phyloP scores from a whole-genome alignment of 2,888 invertebrate species.

The Cheilosia urbana region DNA sequence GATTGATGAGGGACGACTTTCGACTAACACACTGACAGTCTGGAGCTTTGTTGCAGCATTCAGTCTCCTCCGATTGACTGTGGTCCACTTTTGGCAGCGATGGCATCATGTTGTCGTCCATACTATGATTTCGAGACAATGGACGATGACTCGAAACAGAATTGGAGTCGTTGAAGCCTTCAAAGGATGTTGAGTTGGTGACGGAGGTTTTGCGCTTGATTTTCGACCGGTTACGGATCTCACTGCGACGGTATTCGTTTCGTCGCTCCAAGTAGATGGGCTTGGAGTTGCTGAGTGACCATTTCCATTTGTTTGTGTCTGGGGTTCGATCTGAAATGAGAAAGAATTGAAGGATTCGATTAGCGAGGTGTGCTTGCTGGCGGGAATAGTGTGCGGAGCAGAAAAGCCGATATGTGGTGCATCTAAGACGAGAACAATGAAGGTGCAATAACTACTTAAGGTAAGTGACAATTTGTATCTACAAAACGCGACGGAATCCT shows the following conservation, averaged over 20 bases:
- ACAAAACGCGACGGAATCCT: neutral
- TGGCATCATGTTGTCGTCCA: slow-evolving; percentile 80
- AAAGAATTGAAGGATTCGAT: neutral
- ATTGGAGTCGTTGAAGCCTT: slow-evolving; percentile 80
- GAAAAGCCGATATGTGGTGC: slow-evolving; percentile 62
- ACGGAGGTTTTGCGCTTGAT: slow-evolving; percentile 82
- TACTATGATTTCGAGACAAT: slow-evolving; percentile 78
- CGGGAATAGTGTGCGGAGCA: slow-evolving; percentile 37
- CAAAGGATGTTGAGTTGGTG: slow-evolving; percentile 81
- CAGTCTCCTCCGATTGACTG: slow-evolving; percentile 61
- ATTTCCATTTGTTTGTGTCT: slow-evolving; percentile 84
- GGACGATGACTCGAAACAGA: slow-evolving; percentile 47
- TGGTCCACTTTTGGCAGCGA: slow-evolving; percentile 78
- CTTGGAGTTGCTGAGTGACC: slow-evolving; percentile 88
- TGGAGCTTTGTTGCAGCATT: slow-evolving; percentile 36
- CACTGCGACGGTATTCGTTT: slow-evolving; percentile 89
- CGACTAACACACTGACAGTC: slow-evolving; percentile 78
- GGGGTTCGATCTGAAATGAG: slow-evolving; percentile 81
- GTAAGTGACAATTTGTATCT: neutral
- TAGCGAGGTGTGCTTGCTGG: neutral
- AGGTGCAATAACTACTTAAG: slow-evolving; percentile 34
- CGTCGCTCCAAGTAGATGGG: slow-evolving; percentile 96
- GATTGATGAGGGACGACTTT: slow-evolving; percentile 36
- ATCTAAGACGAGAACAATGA: slow-evolving; percentile 51
- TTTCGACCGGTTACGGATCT: slow-evolving; percentile 83